Conservation (phyloP, 2,888 invertebrate species). For the Aphidoletes aphidimyza region DNA sequence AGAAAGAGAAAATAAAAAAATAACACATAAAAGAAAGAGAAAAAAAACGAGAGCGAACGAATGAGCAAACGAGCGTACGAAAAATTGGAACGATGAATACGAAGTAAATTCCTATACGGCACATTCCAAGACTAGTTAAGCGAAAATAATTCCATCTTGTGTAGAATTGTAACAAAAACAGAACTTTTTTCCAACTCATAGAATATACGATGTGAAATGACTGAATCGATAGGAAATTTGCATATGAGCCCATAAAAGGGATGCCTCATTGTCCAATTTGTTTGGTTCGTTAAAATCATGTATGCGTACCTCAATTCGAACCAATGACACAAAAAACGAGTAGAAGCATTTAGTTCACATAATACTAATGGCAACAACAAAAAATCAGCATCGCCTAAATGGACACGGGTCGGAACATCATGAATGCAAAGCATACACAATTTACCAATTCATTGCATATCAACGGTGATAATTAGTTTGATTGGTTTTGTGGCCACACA, state of each 20-base stretch:
- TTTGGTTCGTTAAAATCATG: neutral
- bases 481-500: neutral
- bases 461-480: conserved; percentile 46
- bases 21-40: neutral
- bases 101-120: neutral
- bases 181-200: neutral
- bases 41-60: neutral
- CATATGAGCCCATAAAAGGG: conserved; percentile 38
- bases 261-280: conserved; percentile 38
- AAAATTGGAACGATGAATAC: neutral
- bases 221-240: neutral
- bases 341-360: neutral
- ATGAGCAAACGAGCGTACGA: no score
- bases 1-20: no score
- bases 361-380: neutral
- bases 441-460: conserved; percentile 26
- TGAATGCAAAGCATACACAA: conserved; percentile 26
- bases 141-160: neutral
- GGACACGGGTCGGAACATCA: neutral
- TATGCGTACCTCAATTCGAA: neutral
- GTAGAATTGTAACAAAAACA: neutral
- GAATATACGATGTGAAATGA: neutral
- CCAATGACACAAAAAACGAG: neutral
- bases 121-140: neutral
- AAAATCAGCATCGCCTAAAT: neutral